Evolutionary conservation across 2,888 invertebrate species (phyloP).

Genomic region (Maniola hyperantus): DNA sequence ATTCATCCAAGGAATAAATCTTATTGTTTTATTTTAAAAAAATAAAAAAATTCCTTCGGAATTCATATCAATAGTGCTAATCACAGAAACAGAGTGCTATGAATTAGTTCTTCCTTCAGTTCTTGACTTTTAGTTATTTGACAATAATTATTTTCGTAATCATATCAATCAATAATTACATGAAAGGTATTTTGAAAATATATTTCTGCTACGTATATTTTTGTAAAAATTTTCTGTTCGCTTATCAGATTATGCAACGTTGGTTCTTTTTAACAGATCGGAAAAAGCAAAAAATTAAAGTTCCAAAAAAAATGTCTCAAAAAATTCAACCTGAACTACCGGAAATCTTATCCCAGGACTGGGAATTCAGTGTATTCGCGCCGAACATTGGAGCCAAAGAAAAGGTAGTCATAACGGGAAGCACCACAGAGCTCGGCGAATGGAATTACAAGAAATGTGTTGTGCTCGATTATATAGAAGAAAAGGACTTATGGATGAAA

Average conservation of each 20-base stretch:
- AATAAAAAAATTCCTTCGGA: too few relatives aligned
- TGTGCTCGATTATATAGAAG: slow-evolving; percentile 74
- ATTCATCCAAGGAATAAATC: too few relatives aligned
- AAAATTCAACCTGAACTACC: slow-evolving; percentile 47
- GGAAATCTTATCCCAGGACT: slow-evolving; percentile 59
- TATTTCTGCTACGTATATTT: background rate
- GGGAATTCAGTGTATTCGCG: slow-evolving; percentile 76
- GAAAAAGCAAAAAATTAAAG: slow-evolving; percentile 54
- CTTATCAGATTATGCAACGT: slow-evolving; percentile 78
- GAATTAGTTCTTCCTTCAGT: too few relatives aligned
- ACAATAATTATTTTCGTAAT: background rate
- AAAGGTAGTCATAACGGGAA: slow-evolving; percentile 87
- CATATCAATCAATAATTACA: too few relatives aligned
- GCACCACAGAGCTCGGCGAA: slow-evolving; percentile 85
- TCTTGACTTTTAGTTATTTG: too few relatives aligned
- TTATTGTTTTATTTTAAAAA: too few relatives aligned
- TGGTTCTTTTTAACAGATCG: slow-evolving; percentile 85
- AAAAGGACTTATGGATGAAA: slow-evolving; percentile 84
- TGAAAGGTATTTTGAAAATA: background rate
- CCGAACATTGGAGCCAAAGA: slow-evolving; percentile 83
- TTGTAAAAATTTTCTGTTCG: background rate
- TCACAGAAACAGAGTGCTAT: too few relatives aligned
- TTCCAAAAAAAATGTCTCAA: slow-evolving; percentile 60
- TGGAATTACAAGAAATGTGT: slow-evolving; percentile 86
- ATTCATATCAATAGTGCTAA: too few relatives aligned